Percentiles rank a stretch among this genome's conserved stretches.
These are phyloP conservation scores for Boulengeromyrus knoepffleri DNA, from an alignment of 2,113 vertebrate genomes.

Conservation along the genomic window DNA sequence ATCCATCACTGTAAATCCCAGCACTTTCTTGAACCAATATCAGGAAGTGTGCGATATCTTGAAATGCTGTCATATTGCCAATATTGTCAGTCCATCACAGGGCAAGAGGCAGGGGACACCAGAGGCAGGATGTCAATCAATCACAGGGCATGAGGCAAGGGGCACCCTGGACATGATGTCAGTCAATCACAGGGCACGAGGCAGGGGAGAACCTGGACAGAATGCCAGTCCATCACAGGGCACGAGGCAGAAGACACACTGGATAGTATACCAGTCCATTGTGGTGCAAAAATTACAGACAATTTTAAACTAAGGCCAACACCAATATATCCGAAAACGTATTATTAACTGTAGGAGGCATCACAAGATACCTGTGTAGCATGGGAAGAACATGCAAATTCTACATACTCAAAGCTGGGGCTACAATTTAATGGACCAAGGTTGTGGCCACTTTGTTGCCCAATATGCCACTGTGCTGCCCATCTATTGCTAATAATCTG, in stretches of 20 bases:
- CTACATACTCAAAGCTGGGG: neutral
- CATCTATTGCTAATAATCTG: conserved; percentile 6
- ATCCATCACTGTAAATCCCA: neutral
- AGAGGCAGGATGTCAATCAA: neutral
- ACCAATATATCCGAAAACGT: neutral
- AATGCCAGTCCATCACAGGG: neutral
- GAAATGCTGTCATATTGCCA: neutral
- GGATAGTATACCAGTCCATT: neutral
- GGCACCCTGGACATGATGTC: neutral
- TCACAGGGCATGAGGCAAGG: neutral
- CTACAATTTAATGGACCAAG: neutral
- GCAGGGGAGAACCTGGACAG: neutral
- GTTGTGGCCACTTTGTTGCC: neutral
- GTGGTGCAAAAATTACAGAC: neutral
- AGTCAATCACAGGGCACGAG: neutral
- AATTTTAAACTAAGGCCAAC: neutral
- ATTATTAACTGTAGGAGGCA: neutral
- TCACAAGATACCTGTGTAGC: neutral
- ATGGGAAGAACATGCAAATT: neutral
- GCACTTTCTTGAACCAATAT: neutral
- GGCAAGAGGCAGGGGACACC: neutral
- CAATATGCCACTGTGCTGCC: neutral
- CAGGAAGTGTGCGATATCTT: neutral
- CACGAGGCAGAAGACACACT: neutral
- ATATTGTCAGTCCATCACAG: neutral